Evolutionary conservation across 1,140 invertebrate genomes (phyloP), one percentile per base, ranked within the genome.

Genomic region (Melipona quadrifasciata): DNA sequence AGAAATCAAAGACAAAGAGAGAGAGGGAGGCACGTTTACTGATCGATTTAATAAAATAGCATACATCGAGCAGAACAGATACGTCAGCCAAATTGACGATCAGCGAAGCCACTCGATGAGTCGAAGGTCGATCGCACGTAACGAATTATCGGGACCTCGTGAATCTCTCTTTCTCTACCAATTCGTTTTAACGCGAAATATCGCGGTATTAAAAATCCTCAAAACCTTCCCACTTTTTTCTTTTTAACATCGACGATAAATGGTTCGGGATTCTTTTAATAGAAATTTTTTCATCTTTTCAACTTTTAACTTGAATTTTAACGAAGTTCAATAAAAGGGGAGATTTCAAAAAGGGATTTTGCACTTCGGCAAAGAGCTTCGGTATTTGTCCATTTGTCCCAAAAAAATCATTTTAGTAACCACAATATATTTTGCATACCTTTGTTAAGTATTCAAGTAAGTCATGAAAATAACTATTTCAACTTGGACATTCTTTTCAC

Each of bases 31-130:
- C 39, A 55, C 73, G 67, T 53, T 82, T 61, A 27, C 39, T 64
- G 77, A 67, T 84, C 83, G 61, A 84, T 84, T 80, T 79, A 64
- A 84, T 84, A 80, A 74, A 67, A 80, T 53, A 51, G 67, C 67
- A 27, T 53, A 80, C 65, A 79, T 68, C 65, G 67, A 31, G n/a
- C 67, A 34, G 39, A 79, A 84, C 51, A 31, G 31, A 31, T 31
- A 57, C 61, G 57, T 78, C 64, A 64, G 55, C 64, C 61, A 71
- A 87, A 85, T 55, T 67, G 68, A 27, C 74, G 34, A 64, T 34
- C 70, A 79, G 71, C 67, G 82, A 82, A 86, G 81, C 82, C 85
- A 84, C 57, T 80, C 78, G 55, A 67, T 61, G 67, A 80, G 47
- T 67, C 71, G 71, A 86, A 86, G 85, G 84, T 74, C 80, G 76